Evolutionary conservation across 2,888 invertebrate species (phyloP).

Genomic region (Mechanitis mazaeus): DNA sequence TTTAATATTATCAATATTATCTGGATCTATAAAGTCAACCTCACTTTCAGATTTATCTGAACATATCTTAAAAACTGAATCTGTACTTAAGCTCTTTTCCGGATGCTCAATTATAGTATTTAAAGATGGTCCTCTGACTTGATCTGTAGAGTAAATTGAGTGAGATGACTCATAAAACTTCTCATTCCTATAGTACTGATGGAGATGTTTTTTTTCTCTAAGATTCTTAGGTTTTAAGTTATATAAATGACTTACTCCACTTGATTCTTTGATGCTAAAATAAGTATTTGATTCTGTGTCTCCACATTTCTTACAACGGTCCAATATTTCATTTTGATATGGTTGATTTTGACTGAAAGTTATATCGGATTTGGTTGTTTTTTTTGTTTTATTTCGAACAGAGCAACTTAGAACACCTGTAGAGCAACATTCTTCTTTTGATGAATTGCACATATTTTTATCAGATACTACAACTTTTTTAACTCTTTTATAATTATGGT

Average conservation of each 20-base stretch:
- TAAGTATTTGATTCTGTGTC: conserved; percentile 32
- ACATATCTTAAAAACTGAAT: conserved; percentile 34
- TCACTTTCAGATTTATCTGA: conserved; percentile 42
- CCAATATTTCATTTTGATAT: conserved; percentile 25
- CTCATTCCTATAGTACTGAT: conserved; percentile 61
- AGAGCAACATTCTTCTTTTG: conserved; percentile 46
- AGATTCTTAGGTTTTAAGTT: conserved; percentile 17
- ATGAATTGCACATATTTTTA: conserved; percentile 25
- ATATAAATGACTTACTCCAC: neutral
- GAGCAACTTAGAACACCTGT: conserved; percentile 36
- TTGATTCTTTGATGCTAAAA: conserved; percentile 8
- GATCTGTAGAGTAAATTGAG: conserved; percentile 40
- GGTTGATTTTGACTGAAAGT: conserved; percentile 33
- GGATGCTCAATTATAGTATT: conserved; percentile 55
- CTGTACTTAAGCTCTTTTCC: conserved; percentile 35
- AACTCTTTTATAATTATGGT: conserved; percentile 33
- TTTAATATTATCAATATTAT: conserved; percentile 39
- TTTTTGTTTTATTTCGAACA: conserved; percentile 35
- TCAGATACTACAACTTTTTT: conserved; percentile 48
- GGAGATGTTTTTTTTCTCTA: conserved; percentile 29
- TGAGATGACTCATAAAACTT: conserved; percentile 47
- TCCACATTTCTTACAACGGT: conserved; percentile 46
- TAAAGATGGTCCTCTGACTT: conserved; percentile 40
- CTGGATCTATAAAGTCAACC: conserved; percentile 37
- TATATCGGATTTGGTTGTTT: conserved; percentile 53